Evolutionary conservation across 2,113 vertebrate genomes (phyloP).

Genomic region (Atlantisia rogersi): DNA sequence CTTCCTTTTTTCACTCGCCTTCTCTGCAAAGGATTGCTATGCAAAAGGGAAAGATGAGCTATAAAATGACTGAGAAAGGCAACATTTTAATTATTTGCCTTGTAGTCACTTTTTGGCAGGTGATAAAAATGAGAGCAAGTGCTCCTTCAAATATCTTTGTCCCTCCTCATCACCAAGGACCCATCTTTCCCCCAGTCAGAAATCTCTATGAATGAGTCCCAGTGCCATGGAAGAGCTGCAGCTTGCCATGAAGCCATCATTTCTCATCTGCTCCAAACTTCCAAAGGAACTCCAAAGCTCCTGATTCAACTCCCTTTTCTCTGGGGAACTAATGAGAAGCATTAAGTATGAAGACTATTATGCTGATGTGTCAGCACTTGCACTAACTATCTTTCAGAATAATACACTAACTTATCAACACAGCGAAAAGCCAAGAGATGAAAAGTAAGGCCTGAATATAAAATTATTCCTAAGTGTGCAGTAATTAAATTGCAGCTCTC

Average conservation of each 20-base stretch:
- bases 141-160: neutral
- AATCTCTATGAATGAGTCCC: neutral
- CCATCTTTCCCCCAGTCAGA: neutral
- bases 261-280: neutral
- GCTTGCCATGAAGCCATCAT: neutral
- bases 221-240: neutral
- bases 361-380: neutral
- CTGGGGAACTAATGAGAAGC: neutral
- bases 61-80: neutral
- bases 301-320: neutral
- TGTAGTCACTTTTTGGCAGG: neutral
- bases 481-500: constrained; percentile 29
- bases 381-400: neutral
- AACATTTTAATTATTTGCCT: neutral
- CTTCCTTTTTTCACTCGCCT: neutral
- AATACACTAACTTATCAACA: neutral
- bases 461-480: neutral
- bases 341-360: neutral
- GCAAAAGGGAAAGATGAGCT: neutral
- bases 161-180: neutral
- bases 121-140: neutral
- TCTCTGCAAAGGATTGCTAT: neutral
- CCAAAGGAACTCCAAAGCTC: neutral
- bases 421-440: neutral
- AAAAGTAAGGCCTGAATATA: neutral